phyloP scores from a whole-genome alignment of 1,140 invertebrate genomes.

The Drosophila ananassae region DNA sequence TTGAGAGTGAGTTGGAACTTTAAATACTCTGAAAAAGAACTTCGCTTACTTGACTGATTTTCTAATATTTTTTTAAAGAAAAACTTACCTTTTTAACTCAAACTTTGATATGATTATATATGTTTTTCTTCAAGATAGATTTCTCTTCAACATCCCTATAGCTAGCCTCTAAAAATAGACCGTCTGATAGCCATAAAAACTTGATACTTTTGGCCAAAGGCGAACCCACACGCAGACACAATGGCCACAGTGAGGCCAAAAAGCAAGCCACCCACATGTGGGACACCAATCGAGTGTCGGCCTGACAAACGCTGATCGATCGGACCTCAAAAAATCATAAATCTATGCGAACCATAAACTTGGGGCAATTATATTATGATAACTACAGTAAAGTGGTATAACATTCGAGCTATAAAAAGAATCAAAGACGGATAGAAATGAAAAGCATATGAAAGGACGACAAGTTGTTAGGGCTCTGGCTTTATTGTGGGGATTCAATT shows the following conservation, averaged over 20 bases:
- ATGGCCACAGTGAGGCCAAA: slow-evolving; percentile 58
- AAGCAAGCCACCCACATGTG: slow-evolving; percentile 56
- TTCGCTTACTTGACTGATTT: neutral
- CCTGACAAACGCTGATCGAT: slow-evolving; percentile 79
- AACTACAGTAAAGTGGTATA: slow-evolving; percentile 34
- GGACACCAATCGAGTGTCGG: slow-evolving; percentile 15
- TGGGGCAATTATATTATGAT: slow-evolving; percentile 74
- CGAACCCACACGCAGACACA: slow-evolving; percentile 74
- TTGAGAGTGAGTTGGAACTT: neutral
- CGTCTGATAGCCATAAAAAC: slow-evolving; percentile 34
- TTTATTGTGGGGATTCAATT: slow-evolving; percentile 42
- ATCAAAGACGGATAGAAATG: slow-evolving; percentile 13
- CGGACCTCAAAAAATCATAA: slow-evolving; percentile 59
- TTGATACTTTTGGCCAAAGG: slow-evolving; percentile 52
- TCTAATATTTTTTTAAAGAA: neutral
- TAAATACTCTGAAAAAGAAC: neutral
- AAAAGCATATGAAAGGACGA: slow-evolving; percentile 62
- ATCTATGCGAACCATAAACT: slow-evolving; percentile 54
- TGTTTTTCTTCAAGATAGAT: neutral
- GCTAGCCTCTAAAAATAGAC: slow-evolving; percentile 20
- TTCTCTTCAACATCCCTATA: neutral
- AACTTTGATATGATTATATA: too few relatives aligned
- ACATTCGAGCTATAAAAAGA: slow-evolving; percentile 3
- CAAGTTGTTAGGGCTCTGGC: slow-evolving; percentile 58
- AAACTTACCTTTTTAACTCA: neutral